Evolutionary conservation across 2,888 invertebrate species (phyloP), one percentile per base, ranked within the genome.

Genomic region (Leucophenga montana): DNA sequence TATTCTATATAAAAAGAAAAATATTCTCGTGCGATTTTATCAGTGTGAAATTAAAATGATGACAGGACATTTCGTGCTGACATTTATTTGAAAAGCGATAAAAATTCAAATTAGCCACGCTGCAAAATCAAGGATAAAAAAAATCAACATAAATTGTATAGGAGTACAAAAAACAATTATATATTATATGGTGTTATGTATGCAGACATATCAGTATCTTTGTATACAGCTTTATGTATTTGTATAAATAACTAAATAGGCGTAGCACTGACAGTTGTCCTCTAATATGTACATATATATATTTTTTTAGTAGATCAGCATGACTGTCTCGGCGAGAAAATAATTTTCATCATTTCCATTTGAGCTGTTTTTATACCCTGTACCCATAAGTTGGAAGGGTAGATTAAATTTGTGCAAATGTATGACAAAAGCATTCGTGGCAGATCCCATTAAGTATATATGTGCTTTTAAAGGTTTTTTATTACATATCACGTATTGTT

Each of bases 1-100:
- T 50, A 50, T 50, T 50, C 14, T 50, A 18, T 8, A 50, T 11
- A 50, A 50, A 50, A 50, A 16, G 2, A 57, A 27, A 22, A 57
- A 61, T 39, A 61, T 61, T n/a, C 33, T 61, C 13, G 13, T n/a
- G 31, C 9, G 39, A 61, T 61, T 61, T 61, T 61, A 61, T 61
- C 61, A 61, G 16, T n/a, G 39, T 16, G 39, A n/a, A 61, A 39
- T 31, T 39, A 57, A 57, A 57, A 57, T 57, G 57, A 57, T 57
- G 57, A 57, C 31, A 27, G 31, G 27, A 57, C 57, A 57, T 27
- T n/a, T 57, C 31, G 3, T 9, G 31, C 27, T 22, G 57, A 27
- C n/a, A 57, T 57, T 57, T 57, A 57, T 57, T n/a, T 6, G 57
- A n/a, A 27, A 27, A 57, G 31, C 31, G 31, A 57, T 57, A 57